phyloP scores from a whole-genome alignment of 1,140 invertebrate genomes.

The Heliothis virescens region DNA sequence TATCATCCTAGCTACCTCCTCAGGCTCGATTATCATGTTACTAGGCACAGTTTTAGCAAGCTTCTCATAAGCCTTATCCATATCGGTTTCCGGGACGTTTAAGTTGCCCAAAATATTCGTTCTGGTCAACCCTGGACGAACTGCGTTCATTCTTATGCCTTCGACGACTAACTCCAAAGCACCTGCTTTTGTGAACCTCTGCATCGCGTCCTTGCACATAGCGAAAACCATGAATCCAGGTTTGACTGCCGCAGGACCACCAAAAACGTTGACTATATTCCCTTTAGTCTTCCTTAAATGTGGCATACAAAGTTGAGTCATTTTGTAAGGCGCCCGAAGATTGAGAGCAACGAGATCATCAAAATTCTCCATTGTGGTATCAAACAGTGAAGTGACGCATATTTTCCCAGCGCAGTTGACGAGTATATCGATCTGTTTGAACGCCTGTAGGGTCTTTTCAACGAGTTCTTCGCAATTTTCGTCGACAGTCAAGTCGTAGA shows the following conservation, averaged over 20 bases:
- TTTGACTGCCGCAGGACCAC: constrained; percentile 89
- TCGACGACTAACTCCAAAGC: constrained; percentile 86
- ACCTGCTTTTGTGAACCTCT: constrained; percentile 89
- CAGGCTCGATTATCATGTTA: constrained; percentile 77
- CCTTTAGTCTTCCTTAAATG: constrained; percentile 85
- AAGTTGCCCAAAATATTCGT: constrained; percentile 88
- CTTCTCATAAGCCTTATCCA: constrained; percentile 90
- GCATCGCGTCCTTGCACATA: constrained; percentile 87
- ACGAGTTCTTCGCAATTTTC: constrained; percentile 63
- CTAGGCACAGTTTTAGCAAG: constrained; percentile 92
- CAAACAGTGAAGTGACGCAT: constrained; percentile 62
- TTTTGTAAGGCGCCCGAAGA: constrained; percentile 65
- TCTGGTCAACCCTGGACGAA: constrained; percentile 88
- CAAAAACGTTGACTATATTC: constrained; percentile 92
- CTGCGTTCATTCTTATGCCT: constrained; percentile 89
- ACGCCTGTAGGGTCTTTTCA: constrained; percentile 69
- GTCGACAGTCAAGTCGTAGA: constrained; percentile 58
- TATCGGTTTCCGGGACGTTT: constrained; percentile 88
- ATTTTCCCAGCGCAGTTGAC: constrained; percentile 67
- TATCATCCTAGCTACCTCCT: constrained; percentile 93
- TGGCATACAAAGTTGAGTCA: constrained; percentile 63
- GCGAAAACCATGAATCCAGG: constrained; percentile 88
- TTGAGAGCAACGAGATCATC: constrained; percentile 67
- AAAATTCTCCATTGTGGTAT: constrained; percentile 74
- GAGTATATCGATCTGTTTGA: constrained; percentile 61